Conservation (phyloP, 2,888 invertebrate species). For the Acronicta aceris region DNA sequence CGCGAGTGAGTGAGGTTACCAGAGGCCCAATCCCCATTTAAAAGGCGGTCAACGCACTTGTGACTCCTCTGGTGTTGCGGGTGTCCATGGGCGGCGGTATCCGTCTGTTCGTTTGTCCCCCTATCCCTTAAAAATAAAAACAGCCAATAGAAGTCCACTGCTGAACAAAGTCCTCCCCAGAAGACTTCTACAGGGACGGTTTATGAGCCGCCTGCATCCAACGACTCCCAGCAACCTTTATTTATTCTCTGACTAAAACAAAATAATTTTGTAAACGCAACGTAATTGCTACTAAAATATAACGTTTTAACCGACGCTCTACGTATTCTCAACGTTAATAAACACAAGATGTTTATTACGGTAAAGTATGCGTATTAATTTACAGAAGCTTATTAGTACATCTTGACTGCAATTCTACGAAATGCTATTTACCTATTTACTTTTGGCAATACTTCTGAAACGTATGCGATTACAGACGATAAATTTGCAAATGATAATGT, state of each 20-base stretch:
- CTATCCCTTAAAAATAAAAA: too few species aligned
- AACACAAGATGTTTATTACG: not conserved
- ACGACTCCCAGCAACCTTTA: too few species aligned
- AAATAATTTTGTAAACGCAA: not conserved
- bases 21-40: too few species aligned
- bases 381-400: not conserved
- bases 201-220: too few species aligned
- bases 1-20: too few species aligned
- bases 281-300: not conserved
- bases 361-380: not conserved
- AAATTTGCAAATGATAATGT: not conserved
- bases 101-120: too few species aligned
- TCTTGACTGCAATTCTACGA: not conserved
- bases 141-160: too few species aligned
- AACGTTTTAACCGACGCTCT: not conserved
- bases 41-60: too few species aligned
- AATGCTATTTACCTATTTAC: not conserved
- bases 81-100: too few species aligned
- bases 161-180: too few species aligned
- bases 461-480: not conserved
- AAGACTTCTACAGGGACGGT: too few species aligned
- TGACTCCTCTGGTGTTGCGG: too few species aligned
- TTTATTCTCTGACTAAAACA: not conserved
- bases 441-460: slow-evolving; percentile 1
- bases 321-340: not conserved